A percentile compares a stretch with the other conserved stretches of the same genome.
These are phyloP conservation scores for Nephrotoma appendiculata DNA, from an alignment of 2,888 invertebrate genomes.

Conservation along the genomic window DNA sequence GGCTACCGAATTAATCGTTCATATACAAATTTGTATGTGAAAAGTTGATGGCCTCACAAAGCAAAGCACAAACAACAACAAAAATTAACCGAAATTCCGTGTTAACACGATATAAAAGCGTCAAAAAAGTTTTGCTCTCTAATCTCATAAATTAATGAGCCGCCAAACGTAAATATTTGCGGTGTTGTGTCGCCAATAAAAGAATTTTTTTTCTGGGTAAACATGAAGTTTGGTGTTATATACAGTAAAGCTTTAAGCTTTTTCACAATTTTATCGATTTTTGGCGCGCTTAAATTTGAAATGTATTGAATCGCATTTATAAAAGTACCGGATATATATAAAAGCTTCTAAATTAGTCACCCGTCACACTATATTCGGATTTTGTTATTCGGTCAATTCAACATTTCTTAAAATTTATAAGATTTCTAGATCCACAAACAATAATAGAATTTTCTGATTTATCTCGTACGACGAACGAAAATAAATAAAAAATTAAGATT, in stretches of 20 bases:
- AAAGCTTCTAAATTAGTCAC: neutral
- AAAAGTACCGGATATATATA: neutral
- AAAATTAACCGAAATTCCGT: neutral
- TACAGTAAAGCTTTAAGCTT: neutral
- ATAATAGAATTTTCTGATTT: neutral
- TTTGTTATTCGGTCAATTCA: neutral
- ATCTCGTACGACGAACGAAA: neutral
- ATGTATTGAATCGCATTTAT: neutral
- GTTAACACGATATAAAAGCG: neutral
- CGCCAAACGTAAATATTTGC: neutral
- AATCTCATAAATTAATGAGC: neutral
- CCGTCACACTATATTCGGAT: neutral
- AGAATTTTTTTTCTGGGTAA: neutral
- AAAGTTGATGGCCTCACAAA: neutral
- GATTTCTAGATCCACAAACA: neutral
- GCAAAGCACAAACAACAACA: neutral
- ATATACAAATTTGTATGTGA: neutral
- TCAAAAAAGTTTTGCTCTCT: neutral
- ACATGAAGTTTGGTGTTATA: neutral
- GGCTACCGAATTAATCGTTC: neutral
- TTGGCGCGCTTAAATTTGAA: neutral
- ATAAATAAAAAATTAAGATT: neutral
- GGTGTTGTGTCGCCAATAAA: neutral
- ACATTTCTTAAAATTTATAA: neutral
- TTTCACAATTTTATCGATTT: slow-evolving; percentile 1